These are phyloP conservation scores for Drosophila limbata DNA, from an alignment of 2,888 invertebrate genomes.

Conservation along the genomic window DNA sequence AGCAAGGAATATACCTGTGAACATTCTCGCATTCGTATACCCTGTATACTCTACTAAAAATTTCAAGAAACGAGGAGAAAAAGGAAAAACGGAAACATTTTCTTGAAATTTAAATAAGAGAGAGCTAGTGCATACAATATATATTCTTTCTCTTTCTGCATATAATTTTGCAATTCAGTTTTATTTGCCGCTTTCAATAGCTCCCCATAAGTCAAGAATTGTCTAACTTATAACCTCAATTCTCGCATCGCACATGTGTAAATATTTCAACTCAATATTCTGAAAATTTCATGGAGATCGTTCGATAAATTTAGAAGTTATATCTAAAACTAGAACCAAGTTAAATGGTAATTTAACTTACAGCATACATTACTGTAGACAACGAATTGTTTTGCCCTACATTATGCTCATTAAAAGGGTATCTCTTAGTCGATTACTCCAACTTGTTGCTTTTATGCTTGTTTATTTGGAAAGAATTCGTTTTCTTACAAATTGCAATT, in stretches of 20 bases:
- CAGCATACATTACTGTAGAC: background rate
- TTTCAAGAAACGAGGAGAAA: background rate
- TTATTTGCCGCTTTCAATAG: too few species aligned
- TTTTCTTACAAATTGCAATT: constrained; percentile 65
- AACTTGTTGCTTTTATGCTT: background rate
- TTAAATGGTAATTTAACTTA: background rate
- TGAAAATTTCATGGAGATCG: background rate
- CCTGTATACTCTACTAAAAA: constrained; percentile 9
- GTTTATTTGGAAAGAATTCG: constrained; percentile 15
- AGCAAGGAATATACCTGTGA: constrained; percentile 2
- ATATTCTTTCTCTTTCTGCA: too few species aligned
- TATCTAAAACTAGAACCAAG: background rate
- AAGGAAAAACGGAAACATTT: background rate
- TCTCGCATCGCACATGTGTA: too few species aligned
- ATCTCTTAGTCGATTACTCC: background rate
- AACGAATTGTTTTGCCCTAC: background rate
- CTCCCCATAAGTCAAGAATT: background rate
- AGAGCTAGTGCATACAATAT: too few species aligned
- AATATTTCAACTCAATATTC: background rate
- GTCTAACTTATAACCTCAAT: background rate
- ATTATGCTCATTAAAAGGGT: background rate
- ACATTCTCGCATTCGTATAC: constrained; percentile 13
- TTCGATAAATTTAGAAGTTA: background rate
- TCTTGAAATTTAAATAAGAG: background rate
- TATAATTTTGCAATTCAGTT: too few species aligned